A percentile compares a stretch with the other conserved stretches of the same genome.
phyloP scores from a whole-genome alignment of 2,113 vertebrate species.

The Craseonycteris thonglongyai region DNA sequence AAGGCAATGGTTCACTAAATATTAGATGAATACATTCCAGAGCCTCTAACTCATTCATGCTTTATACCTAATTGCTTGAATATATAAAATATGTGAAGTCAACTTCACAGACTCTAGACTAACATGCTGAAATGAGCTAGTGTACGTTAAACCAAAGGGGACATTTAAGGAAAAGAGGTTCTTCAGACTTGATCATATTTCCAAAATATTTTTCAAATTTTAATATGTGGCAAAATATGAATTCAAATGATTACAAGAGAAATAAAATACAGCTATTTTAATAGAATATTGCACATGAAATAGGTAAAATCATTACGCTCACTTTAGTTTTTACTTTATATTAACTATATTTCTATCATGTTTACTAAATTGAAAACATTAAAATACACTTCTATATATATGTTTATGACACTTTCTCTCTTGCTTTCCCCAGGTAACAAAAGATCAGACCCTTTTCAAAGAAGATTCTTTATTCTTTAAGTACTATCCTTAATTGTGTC shows the following conservation, averaged over 20 bases:
- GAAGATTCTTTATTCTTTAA: background rate
- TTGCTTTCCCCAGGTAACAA: background rate
- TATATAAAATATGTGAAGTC: background rate
- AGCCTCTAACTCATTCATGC: background rate
- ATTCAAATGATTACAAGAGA: background rate
- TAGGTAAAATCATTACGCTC: background rate
- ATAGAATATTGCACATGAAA: background rate
- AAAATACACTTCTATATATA: background rate
- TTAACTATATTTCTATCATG: background rate
- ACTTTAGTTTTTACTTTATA: background rate
- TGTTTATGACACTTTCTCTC: background rate
- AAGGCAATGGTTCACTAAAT: background rate
- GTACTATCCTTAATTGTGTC: background rate
- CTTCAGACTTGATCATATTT: background rate
- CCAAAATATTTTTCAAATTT: background rate
- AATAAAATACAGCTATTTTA: background rate
- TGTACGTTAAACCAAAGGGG: background rate
- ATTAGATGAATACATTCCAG: background rate
- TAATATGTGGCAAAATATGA: background rate
- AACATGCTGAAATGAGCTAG: background rate
- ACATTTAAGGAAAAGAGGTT: background rate
- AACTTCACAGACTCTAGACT: background rate
- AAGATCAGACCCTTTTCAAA: background rate
- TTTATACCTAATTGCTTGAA: background rate
- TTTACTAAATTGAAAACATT: conserved; percentile 3